phyloP scores from a whole-genome alignment of 1,140 invertebrate species.

The Phenacoccus solenopsis region DNA sequence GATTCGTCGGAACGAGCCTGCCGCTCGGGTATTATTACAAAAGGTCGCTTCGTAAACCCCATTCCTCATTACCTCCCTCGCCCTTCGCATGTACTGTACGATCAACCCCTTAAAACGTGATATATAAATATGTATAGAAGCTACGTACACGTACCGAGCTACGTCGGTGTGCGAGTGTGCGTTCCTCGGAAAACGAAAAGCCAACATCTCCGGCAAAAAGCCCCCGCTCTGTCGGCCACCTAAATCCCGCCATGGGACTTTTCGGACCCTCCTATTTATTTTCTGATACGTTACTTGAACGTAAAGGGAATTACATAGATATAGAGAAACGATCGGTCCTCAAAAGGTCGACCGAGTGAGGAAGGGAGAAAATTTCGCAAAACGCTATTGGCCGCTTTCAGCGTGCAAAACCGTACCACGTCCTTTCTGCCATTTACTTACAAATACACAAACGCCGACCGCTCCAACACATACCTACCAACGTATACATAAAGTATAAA shows the following conservation, averaged over 20 bases:
- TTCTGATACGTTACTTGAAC: slow-evolving; percentile 1
- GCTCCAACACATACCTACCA: too few relatives aligned
- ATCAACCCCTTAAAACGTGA: neutral
- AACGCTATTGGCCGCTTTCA: neutral
- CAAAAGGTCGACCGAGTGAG: neutral
- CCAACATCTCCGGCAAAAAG: neutral
- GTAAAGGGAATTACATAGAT: slow-evolving; percentile 2
- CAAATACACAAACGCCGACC: neutral
- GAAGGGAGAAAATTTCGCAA: neutral
- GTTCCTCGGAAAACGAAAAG: neutral
- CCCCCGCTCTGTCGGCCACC: neutral
- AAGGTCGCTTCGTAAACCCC: neutral
- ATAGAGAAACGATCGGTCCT: slow-evolving; percentile 1
- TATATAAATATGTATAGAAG: neutral
- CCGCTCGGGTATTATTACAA: neutral
- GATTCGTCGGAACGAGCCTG: neutral
- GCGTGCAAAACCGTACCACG: neutral
- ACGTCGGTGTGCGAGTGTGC: neutral
- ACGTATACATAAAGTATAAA: too few relatives aligned
- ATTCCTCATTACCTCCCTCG: neutral
- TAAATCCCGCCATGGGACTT: neutral
- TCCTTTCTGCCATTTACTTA: neutral
- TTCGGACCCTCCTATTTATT: slow-evolving; percentile 1
- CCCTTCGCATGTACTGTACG: neutral
- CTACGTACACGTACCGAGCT: too few relatives aligned